phyloP scores from a whole-genome alignment of 2,113 vertebrate genomes.

The Epinephelus fuscoguttatus region DNA sequence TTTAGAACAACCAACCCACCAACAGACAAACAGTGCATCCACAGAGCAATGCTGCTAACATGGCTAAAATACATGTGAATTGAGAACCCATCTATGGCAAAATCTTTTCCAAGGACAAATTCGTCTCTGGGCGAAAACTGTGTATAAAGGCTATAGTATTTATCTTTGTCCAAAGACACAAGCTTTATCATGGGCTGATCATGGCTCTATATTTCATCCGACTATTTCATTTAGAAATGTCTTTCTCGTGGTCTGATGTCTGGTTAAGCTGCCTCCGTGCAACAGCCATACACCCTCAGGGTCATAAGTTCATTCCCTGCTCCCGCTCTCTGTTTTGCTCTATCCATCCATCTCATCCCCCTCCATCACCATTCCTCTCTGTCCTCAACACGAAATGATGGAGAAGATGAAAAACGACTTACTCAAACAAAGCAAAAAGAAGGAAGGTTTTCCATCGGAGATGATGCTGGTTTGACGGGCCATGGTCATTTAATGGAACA shows the following conservation, averaged over 20 bases:
- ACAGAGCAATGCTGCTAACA: not conserved
- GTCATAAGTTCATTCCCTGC: constrained; percentile 29
- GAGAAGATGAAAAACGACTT: constrained; percentile 36
- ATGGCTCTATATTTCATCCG: constrained; percentile 1
- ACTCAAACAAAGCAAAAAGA: constrained; percentile 15
- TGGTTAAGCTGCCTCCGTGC: constrained; percentile 21
- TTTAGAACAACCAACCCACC: not conserved
- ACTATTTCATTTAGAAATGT: constrained; percentile 37
- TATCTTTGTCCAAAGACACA: constrained; percentile 6
- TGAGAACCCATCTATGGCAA: not conserved
- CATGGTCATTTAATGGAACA: not conserved
- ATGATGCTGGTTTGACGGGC: constrained; percentile 3
- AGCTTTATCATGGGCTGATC: not conserved
- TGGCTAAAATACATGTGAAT: not conserved
- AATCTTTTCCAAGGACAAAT: constrained; percentile 1
- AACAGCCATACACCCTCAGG: constrained; percentile 7
- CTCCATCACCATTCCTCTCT: constrained; percentile 12
- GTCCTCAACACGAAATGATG: constrained; percentile 28
- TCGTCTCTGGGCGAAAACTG: not conserved
- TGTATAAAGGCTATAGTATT: not conserved
- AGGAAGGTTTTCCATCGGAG: not conserved
- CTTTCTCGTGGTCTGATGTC: constrained; percentile 20
- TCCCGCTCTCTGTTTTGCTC: constrained; percentile 34
- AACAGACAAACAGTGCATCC: not conserved
- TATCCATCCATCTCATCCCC: constrained; percentile 36